Evolutionary conservation across 2,888 invertebrate species (phyloP).

Genomic region (Meteorus colon): DNA sequence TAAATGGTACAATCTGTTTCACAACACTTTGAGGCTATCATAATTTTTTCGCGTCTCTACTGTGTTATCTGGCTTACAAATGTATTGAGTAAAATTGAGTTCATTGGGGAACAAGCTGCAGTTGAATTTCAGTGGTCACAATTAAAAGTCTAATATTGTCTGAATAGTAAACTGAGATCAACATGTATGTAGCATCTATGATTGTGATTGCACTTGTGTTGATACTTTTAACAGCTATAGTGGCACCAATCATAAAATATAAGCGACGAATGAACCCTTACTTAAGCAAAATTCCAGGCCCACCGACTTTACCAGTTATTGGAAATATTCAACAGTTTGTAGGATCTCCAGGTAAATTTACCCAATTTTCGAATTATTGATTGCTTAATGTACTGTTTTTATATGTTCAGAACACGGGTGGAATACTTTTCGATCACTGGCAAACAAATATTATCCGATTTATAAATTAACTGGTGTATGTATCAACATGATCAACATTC

Average conservation of each 20-base stretch:
- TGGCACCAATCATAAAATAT: slow-evolving; percentile 25
- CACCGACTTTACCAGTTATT: slow-evolving; percentile 52
- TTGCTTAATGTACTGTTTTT: not conserved
- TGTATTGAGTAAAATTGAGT: too few relatives aligned
- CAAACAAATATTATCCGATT: slow-evolving; percentile 59
- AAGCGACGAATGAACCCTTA: slow-evolving; percentile 60
- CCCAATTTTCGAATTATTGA: too few relatives aligned
- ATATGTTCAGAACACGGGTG: slow-evolving; percentile 57
- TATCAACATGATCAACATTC: slow-evolving; percentile 52
- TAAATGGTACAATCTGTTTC: too few relatives aligned
- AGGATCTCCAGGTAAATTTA: slow-evolving; percentile 47
- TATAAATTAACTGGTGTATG: slow-evolving; percentile 56
- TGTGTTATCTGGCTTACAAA: too few relatives aligned
- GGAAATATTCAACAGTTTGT: slow-evolving; percentile 51
- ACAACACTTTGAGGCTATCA: too few relatives aligned
- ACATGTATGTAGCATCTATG: not conserved
- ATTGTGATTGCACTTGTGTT: slow-evolving; percentile 32
- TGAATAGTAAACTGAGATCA: not conserved
- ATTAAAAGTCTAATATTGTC: too few relatives aligned
- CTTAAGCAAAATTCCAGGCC: slow-evolving; percentile 68
- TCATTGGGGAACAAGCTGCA: too few relatives aligned
- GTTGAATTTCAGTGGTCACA: too few relatives aligned
- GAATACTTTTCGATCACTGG: slow-evolving; percentile 46
- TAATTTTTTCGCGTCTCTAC: too few relatives aligned
- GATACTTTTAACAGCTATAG: slow-evolving; percentile 40